Evolutionary conservation across 2,797 vertebrate species (phyloP).

Genomic region (Mallotus villosus): DNA sequence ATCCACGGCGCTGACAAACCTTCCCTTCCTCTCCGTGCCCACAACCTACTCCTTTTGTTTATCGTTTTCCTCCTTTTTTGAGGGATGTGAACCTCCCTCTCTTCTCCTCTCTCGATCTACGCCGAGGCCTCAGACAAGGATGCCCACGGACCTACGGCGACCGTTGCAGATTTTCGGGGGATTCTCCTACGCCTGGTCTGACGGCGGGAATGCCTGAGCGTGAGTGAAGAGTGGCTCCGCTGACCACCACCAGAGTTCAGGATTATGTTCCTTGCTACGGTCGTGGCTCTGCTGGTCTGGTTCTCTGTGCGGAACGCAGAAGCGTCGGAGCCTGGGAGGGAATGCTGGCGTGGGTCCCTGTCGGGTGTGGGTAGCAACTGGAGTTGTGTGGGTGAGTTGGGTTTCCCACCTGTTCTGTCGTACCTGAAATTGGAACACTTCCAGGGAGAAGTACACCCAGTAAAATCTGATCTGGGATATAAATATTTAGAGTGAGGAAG

Average conservation of each 20-base stretch:
- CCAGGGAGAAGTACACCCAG: neutral
- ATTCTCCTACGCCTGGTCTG: conserved; percentile 47
- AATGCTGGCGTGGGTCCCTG: conserved; percentile 71
- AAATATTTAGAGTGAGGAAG: neutral
- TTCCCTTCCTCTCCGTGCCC: neutral
- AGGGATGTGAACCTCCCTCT: conserved; percentile 39
- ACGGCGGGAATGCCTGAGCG: conserved; percentile 64
- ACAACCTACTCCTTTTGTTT: conserved; percentile 11
- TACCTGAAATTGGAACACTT: neutral
- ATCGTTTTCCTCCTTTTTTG: conserved; percentile 15
- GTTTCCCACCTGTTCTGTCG: conserved; percentile 10
- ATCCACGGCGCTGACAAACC: neutral
- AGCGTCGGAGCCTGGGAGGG: conserved; percentile 50
- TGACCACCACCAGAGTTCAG: conserved; percentile 41
- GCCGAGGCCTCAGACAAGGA: conserved; percentile 48
- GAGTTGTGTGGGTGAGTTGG: conserved; percentile 79
- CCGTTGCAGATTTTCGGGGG: conserved; percentile 50
- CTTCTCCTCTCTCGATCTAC: neutral
- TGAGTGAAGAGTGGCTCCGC: conserved; percentile 42
- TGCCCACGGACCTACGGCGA: conserved; percentile 51
- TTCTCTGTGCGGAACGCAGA: conserved; percentile 63
- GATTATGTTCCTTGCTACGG: conserved; percentile 79
- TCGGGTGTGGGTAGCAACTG: conserved; percentile 55
- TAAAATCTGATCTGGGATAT: no score
- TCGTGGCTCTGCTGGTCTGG: conserved; percentile 66